These are phyloP conservation scores for Drosophila littoralis DNA, from an alignment of 1,140 invertebrate species.

Conservation along the genomic window DNA sequence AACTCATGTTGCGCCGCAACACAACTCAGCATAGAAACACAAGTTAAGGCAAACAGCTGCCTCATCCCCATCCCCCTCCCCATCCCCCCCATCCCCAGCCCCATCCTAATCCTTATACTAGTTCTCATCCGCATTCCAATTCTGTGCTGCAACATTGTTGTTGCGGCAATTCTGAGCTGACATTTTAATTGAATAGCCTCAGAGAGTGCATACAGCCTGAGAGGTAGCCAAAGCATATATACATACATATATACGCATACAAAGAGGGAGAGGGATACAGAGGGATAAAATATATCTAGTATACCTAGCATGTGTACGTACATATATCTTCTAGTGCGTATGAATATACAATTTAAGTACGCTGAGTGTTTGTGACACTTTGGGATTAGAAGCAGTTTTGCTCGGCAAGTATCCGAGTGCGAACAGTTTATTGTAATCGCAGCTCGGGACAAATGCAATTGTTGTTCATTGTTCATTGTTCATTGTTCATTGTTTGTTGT, in stretches of 20 bases:
- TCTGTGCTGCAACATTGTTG: slow-evolving; percentile 21
- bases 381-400: slow-evolving; percentile 28
- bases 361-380: slow-evolving; percentile 42
- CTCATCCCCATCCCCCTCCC: slow-evolving; percentile 4
- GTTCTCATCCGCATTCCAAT: slow-evolving; percentile 4
- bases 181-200: slow-evolving; percentile 69
- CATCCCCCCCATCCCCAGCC: slow-evolving; percentile 1
- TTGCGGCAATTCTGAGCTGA: slow-evolving; percentile 42
- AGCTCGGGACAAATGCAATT: slow-evolving; percentile 22
- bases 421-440: slow-evolving; percentile 73
- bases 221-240: slow-evolving; percentile 8
- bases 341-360: neutral
- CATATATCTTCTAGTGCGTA: no score
- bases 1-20: slow-evolving; percentile 55
- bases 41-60: slow-evolving; percentile 32
- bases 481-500: neutral
- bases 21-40: slow-evolving; percentile 1
- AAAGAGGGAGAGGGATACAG: no score
- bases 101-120: neutral
- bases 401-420: slow-evolving; percentile 32
- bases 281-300: no score
- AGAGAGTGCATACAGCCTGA: slow-evolving; percentile 1
- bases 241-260: neutral
- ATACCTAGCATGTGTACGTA: no score
- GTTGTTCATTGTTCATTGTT: slow-evolving; percentile 1